Conservation (phyloP, 2,888 invertebrate genomes). For the Cephus runcator region DNA sequence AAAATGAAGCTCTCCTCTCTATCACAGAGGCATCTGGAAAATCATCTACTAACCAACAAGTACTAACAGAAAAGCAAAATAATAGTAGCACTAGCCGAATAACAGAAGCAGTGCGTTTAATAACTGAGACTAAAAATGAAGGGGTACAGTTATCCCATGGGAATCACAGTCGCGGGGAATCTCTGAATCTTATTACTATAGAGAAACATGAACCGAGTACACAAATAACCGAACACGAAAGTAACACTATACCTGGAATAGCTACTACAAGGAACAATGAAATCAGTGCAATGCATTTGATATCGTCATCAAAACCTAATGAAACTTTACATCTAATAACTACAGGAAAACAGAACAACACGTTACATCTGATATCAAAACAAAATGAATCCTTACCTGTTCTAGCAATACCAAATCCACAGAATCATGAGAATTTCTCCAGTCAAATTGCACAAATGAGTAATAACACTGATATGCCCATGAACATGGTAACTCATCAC, state of each 20-base stretch:
- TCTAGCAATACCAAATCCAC: slow-evolving; percentile 52
- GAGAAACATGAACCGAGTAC: slow-evolving; percentile 4
- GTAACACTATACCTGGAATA: slow-evolving; percentile 22
- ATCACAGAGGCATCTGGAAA: slow-evolving; percentile 37
- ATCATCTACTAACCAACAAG: slow-evolving; percentile 30
- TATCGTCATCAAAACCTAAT: slow-evolving; percentile 40
- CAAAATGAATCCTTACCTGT: slow-evolving; percentile 53
- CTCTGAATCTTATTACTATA: background rate
- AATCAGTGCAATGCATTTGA: slow-evolving; percentile 45
- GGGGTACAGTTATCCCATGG: slow-evolving; percentile 22
- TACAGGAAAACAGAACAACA: slow-evolving; percentile 38
- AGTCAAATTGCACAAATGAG: slow-evolving; percentile 47
- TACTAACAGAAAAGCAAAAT: slow-evolving; percentile 28
- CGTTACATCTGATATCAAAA: slow-evolving; percentile 56
- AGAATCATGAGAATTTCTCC: slow-evolving; percentile 50
- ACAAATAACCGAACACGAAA: slow-evolving; percentile 3
- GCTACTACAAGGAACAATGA: slow-evolving; percentile 30
- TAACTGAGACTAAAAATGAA: slow-evolving; percentile 35
- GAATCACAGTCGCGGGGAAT: slow-evolving; percentile 1
- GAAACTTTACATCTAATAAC: slow-evolving; percentile 34
- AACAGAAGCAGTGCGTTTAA: slow-evolving; percentile 31
- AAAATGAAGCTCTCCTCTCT: slow-evolving; percentile 45
- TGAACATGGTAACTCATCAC: slow-evolving; percentile 35
- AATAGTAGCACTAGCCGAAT: slow-evolving; percentile 36
- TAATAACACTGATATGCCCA: slow-evolving; percentile 32